Base-by-base conservation (phyloP, 2,797 vertebrate species). In the Crenichthys baileyi region DNA sequence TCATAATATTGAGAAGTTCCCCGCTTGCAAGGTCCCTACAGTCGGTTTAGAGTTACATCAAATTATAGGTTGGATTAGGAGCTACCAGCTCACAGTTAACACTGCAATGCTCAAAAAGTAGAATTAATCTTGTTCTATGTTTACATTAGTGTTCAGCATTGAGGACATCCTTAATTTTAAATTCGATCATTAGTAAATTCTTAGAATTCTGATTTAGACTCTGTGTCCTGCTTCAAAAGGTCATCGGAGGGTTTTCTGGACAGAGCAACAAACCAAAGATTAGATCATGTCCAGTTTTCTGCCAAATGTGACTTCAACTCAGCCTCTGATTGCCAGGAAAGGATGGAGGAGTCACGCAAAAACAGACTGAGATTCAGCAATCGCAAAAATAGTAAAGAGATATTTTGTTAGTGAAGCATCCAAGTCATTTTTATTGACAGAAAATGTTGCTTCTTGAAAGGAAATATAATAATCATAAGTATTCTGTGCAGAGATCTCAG, bases 21-120 rank as follows among this genome's bases (percentile, higher is more conserved):
- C 2, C 5, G 39, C 6, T 2, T 78, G 51, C 51, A 67, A 29
- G 5, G 4, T 61, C 20, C 3, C 61, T 44, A 6, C 46, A 56
- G 63, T 26, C 55, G 61, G 77, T 79, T 72, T 76, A 76, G 73
- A 46, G 48, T 73, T 53, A 68, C 77, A 46, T 26, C 46, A 67
- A 41, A 36, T 63, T 48, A 53, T 65, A 31, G 48, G 60, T 6
- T 44, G 36, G 39, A 29, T 78, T 53, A 74, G 70, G 6, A 7
- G n/a, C 41, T 12, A 46, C 12, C 12, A 46, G 67, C 41, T 70
- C 12, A 46, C 41, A 46, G 24, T 68, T 24, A 68, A n/a, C 11
- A n/a, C 26, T 41, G 22, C 72, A 44, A 15, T 7, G 67, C 22
- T n/a, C 26, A 26, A 46, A 70, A 70, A 44, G 12, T n/a, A 8